phyloP scores from a whole-genome alignment of 2,797 vertebrate species.

The Tangara arthus region DNA sequence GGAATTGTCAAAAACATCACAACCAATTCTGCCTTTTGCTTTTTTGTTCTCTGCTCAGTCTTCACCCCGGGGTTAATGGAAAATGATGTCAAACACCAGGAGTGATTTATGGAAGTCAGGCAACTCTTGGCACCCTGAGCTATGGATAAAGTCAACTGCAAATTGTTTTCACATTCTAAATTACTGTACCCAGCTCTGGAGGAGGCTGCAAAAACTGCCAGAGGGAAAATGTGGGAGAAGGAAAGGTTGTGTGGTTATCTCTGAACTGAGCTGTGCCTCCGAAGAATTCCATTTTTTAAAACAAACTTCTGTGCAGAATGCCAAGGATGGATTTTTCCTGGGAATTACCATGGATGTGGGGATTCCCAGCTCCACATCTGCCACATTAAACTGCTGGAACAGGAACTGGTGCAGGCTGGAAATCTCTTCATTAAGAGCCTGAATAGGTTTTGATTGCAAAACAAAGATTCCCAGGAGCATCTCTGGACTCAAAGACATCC shows the following conservation, averaged over 20 bases:
- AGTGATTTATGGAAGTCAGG: slow-evolving; percentile 47
- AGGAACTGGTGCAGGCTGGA: background rate
- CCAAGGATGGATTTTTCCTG: background rate
- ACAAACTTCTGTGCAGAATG: background rate
- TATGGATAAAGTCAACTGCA: slow-evolving; percentile 44
- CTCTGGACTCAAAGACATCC: background rate
- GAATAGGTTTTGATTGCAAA: background rate
- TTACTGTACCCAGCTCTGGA: slow-evolving; percentile 6
- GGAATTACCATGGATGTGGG: background rate
- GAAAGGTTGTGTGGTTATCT: background rate
- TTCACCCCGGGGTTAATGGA: slow-evolving; percentile 62
- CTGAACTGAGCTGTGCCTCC: background rate
- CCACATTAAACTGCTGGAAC: background rate
- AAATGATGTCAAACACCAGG: slow-evolving; percentile 58
- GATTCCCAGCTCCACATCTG: background rate
- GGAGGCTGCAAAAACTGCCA: slow-evolving; percentile 18
- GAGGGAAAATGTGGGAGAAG: background rate
- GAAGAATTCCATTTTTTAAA: background rate
- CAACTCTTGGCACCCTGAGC: slow-evolving; percentile 40
- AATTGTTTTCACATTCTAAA: slow-evolving; percentile 59
- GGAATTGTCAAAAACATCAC: slow-evolving; percentile 47
- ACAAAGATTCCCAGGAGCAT: background rate
- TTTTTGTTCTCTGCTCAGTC: background rate
- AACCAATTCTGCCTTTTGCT: slow-evolving; percentile 30
- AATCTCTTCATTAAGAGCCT: background rate